These are phyloP conservation scores for Gila robusta DNA, from an alignment of 2,797 vertebrate species.

Conservation along the genomic window DNA sequence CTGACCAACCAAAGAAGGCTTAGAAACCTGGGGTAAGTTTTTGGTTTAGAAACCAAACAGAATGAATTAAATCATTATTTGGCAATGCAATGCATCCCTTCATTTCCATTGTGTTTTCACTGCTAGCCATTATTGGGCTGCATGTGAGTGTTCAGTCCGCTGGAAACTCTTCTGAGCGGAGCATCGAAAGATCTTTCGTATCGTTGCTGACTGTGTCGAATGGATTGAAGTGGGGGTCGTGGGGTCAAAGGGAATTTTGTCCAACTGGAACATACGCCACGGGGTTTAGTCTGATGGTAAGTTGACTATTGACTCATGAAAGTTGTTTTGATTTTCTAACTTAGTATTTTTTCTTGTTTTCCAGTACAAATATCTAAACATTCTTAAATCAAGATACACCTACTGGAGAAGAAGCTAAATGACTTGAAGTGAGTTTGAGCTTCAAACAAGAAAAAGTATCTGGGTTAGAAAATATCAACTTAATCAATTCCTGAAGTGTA, in stretches of 20 bases:
- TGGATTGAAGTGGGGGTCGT: slow-evolving; percentile 19
- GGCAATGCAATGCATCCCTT: neutral
- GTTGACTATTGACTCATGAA: neutral
- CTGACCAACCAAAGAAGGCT: neutral
- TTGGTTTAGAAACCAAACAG: neutral
- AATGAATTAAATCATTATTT: neutral
- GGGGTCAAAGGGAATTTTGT: slow-evolving; percentile 36
- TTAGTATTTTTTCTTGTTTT: no score
- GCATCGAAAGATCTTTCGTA: neutral
- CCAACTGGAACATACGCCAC: slow-evolving; percentile 12
- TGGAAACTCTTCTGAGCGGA: neutral
- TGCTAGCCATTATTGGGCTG: neutral
- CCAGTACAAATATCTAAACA: neutral
- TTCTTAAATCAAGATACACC: no score
- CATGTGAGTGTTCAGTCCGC: neutral
- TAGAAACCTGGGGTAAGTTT: neutral
- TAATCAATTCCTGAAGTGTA: neutral
- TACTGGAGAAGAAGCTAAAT: neutral
- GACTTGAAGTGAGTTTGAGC: no score
- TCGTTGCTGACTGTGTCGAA: neutral
- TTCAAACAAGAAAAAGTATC: neutral
- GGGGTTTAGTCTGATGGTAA: slow-evolving; percentile 47
- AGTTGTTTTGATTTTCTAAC: neutral
- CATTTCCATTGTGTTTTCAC: neutral
- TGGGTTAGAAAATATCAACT: neutral